Evolutionary conservation across 2,888 invertebrate species (phyloP).

Genomic region (Perizoma flavofasciatum): DNA sequence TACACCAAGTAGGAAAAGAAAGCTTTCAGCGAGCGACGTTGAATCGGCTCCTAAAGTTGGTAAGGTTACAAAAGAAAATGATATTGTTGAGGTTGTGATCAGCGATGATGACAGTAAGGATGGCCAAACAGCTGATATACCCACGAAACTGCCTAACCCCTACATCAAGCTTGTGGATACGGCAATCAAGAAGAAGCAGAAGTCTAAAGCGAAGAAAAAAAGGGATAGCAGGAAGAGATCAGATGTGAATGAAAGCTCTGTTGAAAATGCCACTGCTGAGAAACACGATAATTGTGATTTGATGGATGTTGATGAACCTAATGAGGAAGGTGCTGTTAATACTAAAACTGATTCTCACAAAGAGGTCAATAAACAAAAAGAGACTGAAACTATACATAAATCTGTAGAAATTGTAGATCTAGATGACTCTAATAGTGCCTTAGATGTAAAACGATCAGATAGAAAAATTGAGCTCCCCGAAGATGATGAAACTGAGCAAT

Average conservation of each 20-base stretch:
- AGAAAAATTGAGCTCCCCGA: constrained; percentile 8
- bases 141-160: constrained; percentile 61
- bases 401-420: constrained; percentile 38
- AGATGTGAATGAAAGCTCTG: constrained; percentile 22
- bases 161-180: constrained; percentile 71
- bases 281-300: constrained; percentile 45
- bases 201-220: constrained; percentile 57
- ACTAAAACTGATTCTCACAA: constrained; percentile 21
- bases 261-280: constrained; percentile 32
- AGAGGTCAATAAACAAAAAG: constrained; percentile 23
- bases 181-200: constrained; percentile 73
- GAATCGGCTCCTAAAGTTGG: constrained; percentile 68
- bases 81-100: constrained; percentile 58
- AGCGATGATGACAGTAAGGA: constrained; percentile 72
- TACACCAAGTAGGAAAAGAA: constrained; percentile 70
- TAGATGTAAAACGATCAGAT: constrained; percentile 27
- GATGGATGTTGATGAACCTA: constrained; percentile 57
- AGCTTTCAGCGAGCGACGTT: constrained; percentile 65
- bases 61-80: constrained; percentile 72
- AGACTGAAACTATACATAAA: constrained; percentile 32
- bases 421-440: constrained; percentile 47
- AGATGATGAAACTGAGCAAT: constrained; percentile 1
- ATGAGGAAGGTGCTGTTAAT: constrained; percentile 9
- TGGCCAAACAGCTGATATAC: constrained; percentile 41
- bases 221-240: constrained; percentile 46